Evolutionary conservation across 2,888 invertebrate genomes (phyloP), one percentile per base, ranked within the genome.

Genomic region (Agrochola macilenta): DNA sequence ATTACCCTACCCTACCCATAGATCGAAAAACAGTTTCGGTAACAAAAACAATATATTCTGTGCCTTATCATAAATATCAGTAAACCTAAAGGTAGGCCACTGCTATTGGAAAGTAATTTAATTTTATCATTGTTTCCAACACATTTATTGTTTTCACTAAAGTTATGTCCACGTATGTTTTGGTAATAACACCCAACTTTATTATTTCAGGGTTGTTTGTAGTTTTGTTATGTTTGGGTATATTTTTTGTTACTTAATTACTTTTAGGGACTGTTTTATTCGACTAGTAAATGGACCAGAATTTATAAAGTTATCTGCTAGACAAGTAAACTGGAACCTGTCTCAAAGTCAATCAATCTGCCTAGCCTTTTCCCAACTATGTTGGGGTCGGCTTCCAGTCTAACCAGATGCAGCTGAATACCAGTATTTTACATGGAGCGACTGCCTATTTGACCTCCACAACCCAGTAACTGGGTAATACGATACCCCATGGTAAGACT

Each of bases 21-120:
- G 9, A 77, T 52, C 8, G 23, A 61, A 70, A 70, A 84, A 49
- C 70, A 66, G 60, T 70, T 66, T 66, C 60, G 5, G 23, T 57
- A 70, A 70, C 84, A 70, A 61, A 83, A 60, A 57, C 70, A 84
- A 84, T 57, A 66, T 35, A 66, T 66, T 70, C 8, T 79, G 57
- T 61, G 46, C 80, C 58, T 81, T 84, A 84, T 60, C 84, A 81
- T 81, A 81, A 81, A 81, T 79, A 81, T 79, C 68, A 79, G 80
- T 46, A 61, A 70, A 79, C 78, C 79, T 57, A 60, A 69, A 84
- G 81, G 80, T 43, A 74, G 69, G 78, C 70, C 84, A 84, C 81
- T 82, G 87, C 69, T 84, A 90, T 88, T 87, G 85, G 88, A 82
- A 89, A 89, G 87, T 89, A 88, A 90, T 90, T 90, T 86, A 89